Evolutionary conservation across 2,888 invertebrate genomes (phyloP).

Genomic region (Drosophila mercatorum): DNA sequence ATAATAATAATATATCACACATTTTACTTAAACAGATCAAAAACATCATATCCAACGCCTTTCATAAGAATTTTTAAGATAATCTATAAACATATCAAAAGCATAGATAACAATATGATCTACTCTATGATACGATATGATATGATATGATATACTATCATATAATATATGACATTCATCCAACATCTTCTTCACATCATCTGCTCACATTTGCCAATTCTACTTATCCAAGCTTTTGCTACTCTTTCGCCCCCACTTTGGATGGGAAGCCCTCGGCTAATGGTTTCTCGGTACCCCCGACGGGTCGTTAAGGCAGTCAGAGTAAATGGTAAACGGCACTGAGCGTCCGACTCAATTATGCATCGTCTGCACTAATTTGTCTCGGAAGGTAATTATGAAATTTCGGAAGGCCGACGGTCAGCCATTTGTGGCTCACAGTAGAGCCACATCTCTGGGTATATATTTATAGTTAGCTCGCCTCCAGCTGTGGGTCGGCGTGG

Average conservation of each 20-base stretch:
- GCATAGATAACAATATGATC: not conserved
- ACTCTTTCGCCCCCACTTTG: not conserved
- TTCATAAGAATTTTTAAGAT: no score
- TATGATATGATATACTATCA: no score
- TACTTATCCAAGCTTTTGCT: not conserved
- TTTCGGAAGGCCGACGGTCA: slow-evolving; percentile 32
- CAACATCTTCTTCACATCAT: no score
- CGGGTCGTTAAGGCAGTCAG: slow-evolving; percentile 41
- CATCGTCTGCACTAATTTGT: slow-evolving; percentile 35
- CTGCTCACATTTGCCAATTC: not conserved
- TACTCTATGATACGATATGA: no score
- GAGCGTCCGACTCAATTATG: slow-evolving; percentile 50
- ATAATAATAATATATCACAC: not conserved
- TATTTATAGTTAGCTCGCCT: slow-evolving; percentile 30
- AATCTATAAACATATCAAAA: no score
- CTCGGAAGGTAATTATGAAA: slow-evolving; percentile 53
- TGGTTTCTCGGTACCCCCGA: slow-evolving; percentile 22
- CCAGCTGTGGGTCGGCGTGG: slow-evolving; percentile 43
- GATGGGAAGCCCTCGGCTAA: slow-evolving; percentile 8
- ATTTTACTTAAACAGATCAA: no score
- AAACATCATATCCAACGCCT: no score
- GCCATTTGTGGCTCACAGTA: slow-evolving; percentile 6
- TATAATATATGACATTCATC: not conserved
- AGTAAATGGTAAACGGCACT: slow-evolving; percentile 34
- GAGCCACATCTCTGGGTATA: not conserved